A percentile compares a stretch with the other conserved stretches of the same genome.
phyloP scores from a whole-genome alignment of 2,888 invertebrate species.

The Syritta pipiens region DNA sequence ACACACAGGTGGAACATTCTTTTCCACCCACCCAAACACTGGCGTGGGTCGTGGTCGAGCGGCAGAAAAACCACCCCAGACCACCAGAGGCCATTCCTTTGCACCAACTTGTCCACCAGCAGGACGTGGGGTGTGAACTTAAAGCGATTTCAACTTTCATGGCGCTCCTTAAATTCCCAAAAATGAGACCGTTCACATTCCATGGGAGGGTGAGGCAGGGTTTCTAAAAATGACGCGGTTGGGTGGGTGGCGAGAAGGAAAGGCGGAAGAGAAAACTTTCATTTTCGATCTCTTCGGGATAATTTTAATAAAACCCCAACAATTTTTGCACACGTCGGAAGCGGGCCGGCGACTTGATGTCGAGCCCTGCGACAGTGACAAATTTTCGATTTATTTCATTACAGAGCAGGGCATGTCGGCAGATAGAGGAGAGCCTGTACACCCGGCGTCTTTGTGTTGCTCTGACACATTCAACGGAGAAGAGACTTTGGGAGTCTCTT shows the following conservation, averaged over 20 bases:
- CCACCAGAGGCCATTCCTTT: conserved; percentile 27
- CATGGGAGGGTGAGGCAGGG: neutral
- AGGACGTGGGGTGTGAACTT: conserved; percentile 65
- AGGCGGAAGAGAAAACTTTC: conserved; percentile 51
- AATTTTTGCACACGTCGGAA: conserved; percentile 70
- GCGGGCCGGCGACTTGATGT: conserved; percentile 72
- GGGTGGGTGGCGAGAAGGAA: conserved; percentile 1
- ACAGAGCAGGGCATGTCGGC: conserved; percentile 50
- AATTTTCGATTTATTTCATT: conserved; percentile 72
- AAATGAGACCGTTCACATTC: conserved; percentile 41
- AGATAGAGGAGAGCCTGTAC: no score
- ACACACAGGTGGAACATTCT: conserved; percentile 68
- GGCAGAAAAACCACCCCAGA: conserved; percentile 6
- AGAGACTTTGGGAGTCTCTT: conserved; percentile 10
- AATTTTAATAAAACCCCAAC: conserved; percentile 68
- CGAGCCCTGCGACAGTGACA: conserved; percentile 72
- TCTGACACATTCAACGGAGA: conserved; percentile 51
- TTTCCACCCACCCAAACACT: conserved; percentile 39
- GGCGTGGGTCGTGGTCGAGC: conserved; percentile 37
- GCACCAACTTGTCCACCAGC: no score
- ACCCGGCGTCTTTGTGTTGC: conserved; percentile 51
- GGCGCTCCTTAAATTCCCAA: conserved; percentile 51
- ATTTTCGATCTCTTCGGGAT: conserved; percentile 62
- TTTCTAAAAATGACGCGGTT: conserved; percentile 28
- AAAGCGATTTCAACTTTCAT: conserved; percentile 54